Conservation (phyloP, 2,113 vertebrate species). For the Corythoichthys intestinalis region DNA sequence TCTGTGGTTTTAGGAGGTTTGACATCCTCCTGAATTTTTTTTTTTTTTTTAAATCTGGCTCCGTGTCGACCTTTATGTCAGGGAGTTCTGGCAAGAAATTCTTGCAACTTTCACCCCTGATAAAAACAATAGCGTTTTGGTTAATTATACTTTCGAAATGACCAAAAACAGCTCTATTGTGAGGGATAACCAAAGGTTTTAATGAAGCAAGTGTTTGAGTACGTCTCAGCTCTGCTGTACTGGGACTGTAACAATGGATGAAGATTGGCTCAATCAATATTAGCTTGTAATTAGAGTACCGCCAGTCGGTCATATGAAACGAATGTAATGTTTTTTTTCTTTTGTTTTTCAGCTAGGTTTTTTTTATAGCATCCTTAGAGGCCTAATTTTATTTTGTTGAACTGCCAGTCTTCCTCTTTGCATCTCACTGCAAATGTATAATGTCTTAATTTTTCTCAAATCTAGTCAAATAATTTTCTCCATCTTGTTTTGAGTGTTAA, state of each 20-base stretch:
- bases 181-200: neutral
- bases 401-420: neutral
- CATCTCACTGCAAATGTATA: no score
- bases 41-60: no score
- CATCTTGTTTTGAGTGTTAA: no score
- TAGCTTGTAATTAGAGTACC: neutral
- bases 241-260: no score
- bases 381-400: neutral
- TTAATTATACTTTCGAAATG: neutral
- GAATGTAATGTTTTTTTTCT: neutral
- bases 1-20: no score
- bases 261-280: conserved; percentile 1
- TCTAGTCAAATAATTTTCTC: no score
- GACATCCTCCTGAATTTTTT: no score
- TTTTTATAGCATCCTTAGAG: neutral
- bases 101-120: no score
- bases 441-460: no score
- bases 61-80: no score
- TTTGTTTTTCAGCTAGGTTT: neutral
- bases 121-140: no score
- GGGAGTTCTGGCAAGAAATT: no score
- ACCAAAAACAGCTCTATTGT: neutral
- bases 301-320: neutral
- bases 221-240: neutral
- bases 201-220: neutral